phyloP scores from a whole-genome alignment of 2,888 invertebrate species.

The Fragum whitleyi region DNA sequence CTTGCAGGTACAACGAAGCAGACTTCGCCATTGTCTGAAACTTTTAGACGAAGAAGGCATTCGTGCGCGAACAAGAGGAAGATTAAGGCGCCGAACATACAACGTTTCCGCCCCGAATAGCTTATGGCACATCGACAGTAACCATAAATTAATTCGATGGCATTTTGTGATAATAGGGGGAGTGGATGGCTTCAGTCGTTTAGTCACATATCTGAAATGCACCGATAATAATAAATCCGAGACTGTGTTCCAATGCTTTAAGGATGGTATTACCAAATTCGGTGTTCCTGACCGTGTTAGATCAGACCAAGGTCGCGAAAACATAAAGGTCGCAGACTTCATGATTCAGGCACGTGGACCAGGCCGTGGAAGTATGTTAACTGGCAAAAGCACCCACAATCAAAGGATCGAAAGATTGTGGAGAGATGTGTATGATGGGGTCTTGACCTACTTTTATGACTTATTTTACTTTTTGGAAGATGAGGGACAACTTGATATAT shows the following conservation, averaged over 20 bases:
- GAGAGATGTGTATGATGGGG: slow-evolving; percentile 56
- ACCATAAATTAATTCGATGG: slow-evolving; percentile 59
- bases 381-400: no score
- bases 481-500: slow-evolving; percentile 28
- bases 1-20: slow-evolving; percentile 8
- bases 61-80: slow-evolving; percentile 25
- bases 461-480: slow-evolving; percentile 50
- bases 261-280: slow-evolving; percentile 11
- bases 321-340: slow-evolving; percentile 37
- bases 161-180: slow-evolving; percentile 54
- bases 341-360: slow-evolving; percentile 35
- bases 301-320: slow-evolving; percentile 49
- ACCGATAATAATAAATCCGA: slow-evolving; percentile 51
- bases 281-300: slow-evolving; percentile 35
- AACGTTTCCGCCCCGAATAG: slow-evolving; percentile 40
- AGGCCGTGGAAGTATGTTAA: slow-evolving; percentile 39
- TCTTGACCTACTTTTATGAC: slow-evolving; percentile 43
- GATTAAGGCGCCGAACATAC: slow-evolving; percentile 40
- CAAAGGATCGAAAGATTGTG: slow-evolving; percentile 51
- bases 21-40: slow-evolving; percentile 22
- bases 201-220: slow-evolving; percentile 41
- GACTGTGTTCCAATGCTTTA: slow-evolving; percentile 39
- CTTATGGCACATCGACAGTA: slow-evolving; percentile 58
- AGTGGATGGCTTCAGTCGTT: slow-evolving; percentile 55
- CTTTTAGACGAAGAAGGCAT: slow-evolving; percentile 33